Evolutionary conservation across 1,140 invertebrate species (phyloP), one percentile per base, ranked within the genome.

Genomic region (Neotoxoptera formosana): DNA sequence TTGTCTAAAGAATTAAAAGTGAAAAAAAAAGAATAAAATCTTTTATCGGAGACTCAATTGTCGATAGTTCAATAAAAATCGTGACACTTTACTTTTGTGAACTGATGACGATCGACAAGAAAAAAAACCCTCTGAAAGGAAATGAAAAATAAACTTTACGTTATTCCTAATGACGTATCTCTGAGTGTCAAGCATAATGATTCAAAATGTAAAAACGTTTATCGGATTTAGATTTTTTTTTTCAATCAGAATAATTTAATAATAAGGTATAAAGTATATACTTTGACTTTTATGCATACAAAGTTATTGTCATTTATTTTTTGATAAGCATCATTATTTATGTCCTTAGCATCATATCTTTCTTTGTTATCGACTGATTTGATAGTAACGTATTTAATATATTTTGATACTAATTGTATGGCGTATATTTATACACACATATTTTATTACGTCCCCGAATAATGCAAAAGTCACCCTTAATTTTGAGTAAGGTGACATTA

Each of bases 171-270:
- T 87, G 86, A 41, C n/a, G 11, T 17, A 48, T n/a, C n/a, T 87
- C 86, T 87, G 86, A 48, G 47, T 34, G 30, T 87, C 9, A 84
- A 84, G 36, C 21, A 41, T 41, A 84, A 84, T 84, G 36, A 36
- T 84, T 87, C 2, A 2, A 48, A 48, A 87, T 23, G 45, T n/a
- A 48, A 47, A 87, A 47, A 87, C 14, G 86, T 87, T n/a, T 87
- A 87, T 87, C 86, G 30, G 86, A 87, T 87, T 48, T 87, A 48
- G 6, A 34, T 48, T 87, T n/a, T 47, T n/a, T 47, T 87, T 87
- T 48, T 48, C 25, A 14, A 20, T 48, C 14, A 48, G 47, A 87
- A 87, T 87, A 87, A 48, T 87, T 87, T 48, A 48, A 87, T 34
- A 48, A 48, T 87, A 87, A 25, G 45, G 45, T 87, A 41, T 84